Base-by-base conservation (phyloP, 2,113 vertebrate genomes). In the Odocoileus hemionus region DNA sequence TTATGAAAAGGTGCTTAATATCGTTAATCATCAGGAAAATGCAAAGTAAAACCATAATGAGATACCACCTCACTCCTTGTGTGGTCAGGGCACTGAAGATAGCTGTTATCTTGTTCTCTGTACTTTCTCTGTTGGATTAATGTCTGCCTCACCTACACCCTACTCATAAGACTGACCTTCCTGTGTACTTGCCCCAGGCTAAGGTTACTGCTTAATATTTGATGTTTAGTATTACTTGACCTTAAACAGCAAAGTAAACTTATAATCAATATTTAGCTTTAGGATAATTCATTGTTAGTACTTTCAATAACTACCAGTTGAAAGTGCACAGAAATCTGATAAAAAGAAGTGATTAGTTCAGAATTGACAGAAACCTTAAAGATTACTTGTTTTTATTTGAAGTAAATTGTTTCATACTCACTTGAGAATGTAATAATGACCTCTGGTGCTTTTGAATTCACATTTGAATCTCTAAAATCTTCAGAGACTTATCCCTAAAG, bases 361-460 rank as follows among this genome's bases (percentile, higher is more conserved):
- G 74, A 19, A 83, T n/a, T 83, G 50, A 84, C 26, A 90, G 16
- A 54, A 9, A 7, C 19, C 25, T 93, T 79, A 43, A 90, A 61
- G 19, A 61, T 19, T 6, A 26, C 9, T 58, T 95, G 28, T 86
- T 45, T 94, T 67, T 84, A 2, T 85, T 28, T 87, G 16, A 80
- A 80, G 30, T 25, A 47, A 80, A 64, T 2, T 30, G 26, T 30
- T 92, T 15, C 4, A 5, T 87, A 70, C 74, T 89, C 82, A 45
- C 70, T 43, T 33, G 43, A 87, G 64, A 89, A 76, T 74, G 8
- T 93, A 30, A 54, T 91, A 94, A 91, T 96, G 23, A 92, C 50
- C 67, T 17, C 60, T 52, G 17, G n/a, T 94, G 89, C n/a, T 82
- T 95, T 28, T 74, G 47, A 97, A 92, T 95, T 87, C 91, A 95